Evolutionary conservation across 2,797 vertebrate species (phyloP).

Genomic region (Podarcis lilfordi): DNA sequence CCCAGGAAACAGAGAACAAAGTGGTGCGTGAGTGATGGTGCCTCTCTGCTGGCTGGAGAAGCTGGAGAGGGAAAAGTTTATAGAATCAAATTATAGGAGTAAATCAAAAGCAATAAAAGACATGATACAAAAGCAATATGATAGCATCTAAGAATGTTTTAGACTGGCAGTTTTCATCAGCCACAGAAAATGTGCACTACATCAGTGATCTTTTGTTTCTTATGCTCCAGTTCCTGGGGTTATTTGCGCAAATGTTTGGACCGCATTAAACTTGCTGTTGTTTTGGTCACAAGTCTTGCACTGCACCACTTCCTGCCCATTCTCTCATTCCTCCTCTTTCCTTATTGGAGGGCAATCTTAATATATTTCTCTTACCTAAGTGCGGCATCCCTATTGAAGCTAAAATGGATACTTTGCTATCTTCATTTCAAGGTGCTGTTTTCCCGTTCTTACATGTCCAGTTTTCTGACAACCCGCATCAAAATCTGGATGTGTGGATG

Average conservation of each 20-base stretch:
- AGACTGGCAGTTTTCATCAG: not conserved
- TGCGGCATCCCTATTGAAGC: not conserved
- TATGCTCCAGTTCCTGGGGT: not conserved
- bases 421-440: not conserved
- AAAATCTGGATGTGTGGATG: not conserved
- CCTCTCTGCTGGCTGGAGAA: not conserved
- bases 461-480: not conserved
- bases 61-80: not conserved
- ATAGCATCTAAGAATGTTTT: not conserved
- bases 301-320: not conserved
- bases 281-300: not conserved
- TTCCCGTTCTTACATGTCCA: not conserved
- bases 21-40: constrained; percentile 73
- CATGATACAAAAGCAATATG: not conserved
- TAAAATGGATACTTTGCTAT: too few relatives aligned
- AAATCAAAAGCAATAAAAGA: not conserved
- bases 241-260: not conserved
- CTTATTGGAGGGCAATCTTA: not conserved
- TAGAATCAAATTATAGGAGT: not conserved
- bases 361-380: too few relatives aligned
- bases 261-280: not conserved
- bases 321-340: not conserved
- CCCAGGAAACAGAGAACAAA: constrained; percentile 77
- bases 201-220: not conserved
- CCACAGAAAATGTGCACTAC: not conserved